Conservation (phyloP, 2,888 invertebrate species). For the Sarcophaga carnaria region DNA sequence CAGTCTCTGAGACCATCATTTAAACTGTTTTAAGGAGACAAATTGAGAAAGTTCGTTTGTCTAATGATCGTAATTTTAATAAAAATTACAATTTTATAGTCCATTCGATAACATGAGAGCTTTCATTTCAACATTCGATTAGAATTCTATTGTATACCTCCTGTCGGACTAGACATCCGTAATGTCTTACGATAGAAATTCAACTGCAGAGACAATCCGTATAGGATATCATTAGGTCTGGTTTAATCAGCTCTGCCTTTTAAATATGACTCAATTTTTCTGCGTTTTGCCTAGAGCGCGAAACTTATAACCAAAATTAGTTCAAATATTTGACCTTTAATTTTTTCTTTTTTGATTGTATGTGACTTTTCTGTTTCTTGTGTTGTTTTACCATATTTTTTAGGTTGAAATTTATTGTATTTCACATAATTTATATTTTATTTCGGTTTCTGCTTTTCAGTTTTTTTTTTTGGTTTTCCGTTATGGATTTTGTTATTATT, state of each 20-base stretch:
- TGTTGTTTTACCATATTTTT: constrained; percentile 32
- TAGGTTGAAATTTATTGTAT: constrained; percentile 25
- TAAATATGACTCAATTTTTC: background rate
- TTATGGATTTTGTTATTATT: constrained; percentile 5
- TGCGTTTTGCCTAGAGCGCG: background rate
- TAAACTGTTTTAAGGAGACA: too few relatives aligned
- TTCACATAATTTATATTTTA: background rate
- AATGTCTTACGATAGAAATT: too few relatives aligned
- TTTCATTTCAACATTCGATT: too few relatives aligned
- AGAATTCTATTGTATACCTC: too few relatives aligned
- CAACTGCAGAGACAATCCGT: too few relatives aligned
- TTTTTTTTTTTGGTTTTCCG: background rate
- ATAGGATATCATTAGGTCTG: too few relatives aligned
- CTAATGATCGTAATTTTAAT: too few relatives aligned
- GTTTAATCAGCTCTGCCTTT: background rate
- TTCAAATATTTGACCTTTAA: constrained; percentile 58
- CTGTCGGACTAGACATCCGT: too few relatives aligned
- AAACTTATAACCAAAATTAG: constrained; percentile 36
- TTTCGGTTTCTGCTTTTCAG: background rate
- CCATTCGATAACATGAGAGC: too few relatives aligned
- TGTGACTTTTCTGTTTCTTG: constrained; percentile 11
- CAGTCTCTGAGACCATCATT: too few relatives aligned
- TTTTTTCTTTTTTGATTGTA: constrained; percentile 18
- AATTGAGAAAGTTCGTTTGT: too few relatives aligned
- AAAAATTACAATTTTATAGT: too few relatives aligned